These are phyloP conservation scores for Pachycephus smyrnensis DNA, from an alignment of 2,888 invertebrate genomes.

Conservation along the genomic window DNA sequence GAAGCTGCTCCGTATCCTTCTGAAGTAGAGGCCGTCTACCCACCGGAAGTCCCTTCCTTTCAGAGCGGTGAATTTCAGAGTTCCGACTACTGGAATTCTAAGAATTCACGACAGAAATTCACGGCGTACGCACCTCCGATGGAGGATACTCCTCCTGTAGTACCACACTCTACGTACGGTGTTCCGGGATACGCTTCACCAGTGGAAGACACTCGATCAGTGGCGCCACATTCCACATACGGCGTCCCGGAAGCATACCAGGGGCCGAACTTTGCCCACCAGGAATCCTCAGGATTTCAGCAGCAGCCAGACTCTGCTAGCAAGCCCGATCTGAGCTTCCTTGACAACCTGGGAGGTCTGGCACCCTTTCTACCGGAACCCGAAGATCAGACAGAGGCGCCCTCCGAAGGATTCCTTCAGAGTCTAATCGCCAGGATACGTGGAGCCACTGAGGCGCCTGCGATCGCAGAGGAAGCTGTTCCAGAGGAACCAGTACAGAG, in stretches of 20 bases:
- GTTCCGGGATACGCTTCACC: background rate
- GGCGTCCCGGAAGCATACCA: conserved; percentile 2
- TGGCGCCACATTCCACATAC: conserved; percentile 2
- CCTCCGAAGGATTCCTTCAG: background rate
- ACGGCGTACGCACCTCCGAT: conserved; percentile 7
- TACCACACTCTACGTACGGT: background rate
- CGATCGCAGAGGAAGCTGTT: background rate
- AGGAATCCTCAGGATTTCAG: background rate
- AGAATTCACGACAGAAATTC: conserved; percentile 9
- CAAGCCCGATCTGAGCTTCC: conserved; percentile 32
- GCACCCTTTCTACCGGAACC: conserved; percentile 29
- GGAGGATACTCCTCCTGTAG: background rate
- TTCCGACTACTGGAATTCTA: conserved; percentile 4
- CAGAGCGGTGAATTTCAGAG: conserved; percentile 17
- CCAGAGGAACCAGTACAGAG: conserved; percentile 1
- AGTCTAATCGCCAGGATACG: background rate
- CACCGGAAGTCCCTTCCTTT: conserved; percentile 3
- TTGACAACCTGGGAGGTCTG: conserved; percentile 35
- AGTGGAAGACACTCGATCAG: background rate
- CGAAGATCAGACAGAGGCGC: background rate
- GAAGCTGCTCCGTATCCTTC: background rate
- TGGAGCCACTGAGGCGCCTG: background rate
- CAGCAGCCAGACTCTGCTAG: conserved; percentile 1
- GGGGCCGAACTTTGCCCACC: background rate
- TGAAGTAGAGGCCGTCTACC: background rate